Conservation (phyloP, 2,888 invertebrate species). For the Dendrolimus pini region DNA sequence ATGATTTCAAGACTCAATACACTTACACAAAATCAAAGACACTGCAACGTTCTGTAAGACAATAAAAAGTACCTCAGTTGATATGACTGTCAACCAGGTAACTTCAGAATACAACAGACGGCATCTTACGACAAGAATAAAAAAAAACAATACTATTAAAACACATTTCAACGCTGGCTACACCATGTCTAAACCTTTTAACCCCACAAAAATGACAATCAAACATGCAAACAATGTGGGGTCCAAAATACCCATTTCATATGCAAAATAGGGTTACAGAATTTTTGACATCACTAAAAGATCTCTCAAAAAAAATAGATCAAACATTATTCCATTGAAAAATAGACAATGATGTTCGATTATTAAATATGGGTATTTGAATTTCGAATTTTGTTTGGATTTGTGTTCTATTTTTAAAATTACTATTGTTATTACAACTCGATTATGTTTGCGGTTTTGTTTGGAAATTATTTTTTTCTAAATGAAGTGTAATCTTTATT, state of each 20-base stretch:
- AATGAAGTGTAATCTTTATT: no score
- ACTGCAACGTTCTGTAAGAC: no score
- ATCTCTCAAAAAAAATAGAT: slow-evolving; percentile 15
- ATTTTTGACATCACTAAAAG: slow-evolving; percentile 38
- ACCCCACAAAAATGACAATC: background rate
- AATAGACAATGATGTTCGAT: slow-evolving; percentile 4
- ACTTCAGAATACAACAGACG: no score
- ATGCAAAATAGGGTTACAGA: slow-evolving; percentile 59
- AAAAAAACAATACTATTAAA: no score
- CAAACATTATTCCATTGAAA: background rate
- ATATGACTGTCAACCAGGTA: no score
- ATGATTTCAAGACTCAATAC: no score
- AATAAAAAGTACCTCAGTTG: no score
- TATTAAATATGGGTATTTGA: slow-evolving; percentile 21
- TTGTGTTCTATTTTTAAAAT: slow-evolving; percentile 10
- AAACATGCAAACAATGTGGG: background rate
- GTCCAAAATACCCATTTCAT: slow-evolving; percentile 34
- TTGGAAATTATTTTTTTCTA: background rate
- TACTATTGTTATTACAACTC: background rate
- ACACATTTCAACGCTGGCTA: background rate
- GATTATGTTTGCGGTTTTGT: background rate
- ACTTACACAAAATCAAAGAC: no score
- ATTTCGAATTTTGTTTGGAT: slow-evolving; percentile 28
- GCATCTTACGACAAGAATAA: no score
- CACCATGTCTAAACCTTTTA: background rate